These are phyloP conservation scores for Spea multiplicata DNA, from an alignment of 2,113 vertebrate species.

Conservation along the genomic window DNA sequence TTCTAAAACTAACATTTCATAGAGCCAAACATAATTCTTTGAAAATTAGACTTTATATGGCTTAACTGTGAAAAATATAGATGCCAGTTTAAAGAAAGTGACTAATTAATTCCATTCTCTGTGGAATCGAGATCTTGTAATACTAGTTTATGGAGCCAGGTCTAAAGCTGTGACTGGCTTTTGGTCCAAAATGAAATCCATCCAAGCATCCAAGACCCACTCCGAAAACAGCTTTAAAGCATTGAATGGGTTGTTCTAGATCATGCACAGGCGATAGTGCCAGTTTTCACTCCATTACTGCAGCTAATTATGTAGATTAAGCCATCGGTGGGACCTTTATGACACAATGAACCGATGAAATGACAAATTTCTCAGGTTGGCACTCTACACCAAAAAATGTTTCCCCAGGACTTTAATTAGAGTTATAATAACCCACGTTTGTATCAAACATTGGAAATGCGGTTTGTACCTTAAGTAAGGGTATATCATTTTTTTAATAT, in stretches of 20 bases:
- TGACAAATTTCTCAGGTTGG: background rate
- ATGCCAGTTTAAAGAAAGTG: constrained; percentile 16
- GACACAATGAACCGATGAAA: no score
- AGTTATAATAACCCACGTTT: no score
- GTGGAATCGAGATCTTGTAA: constrained; percentile 3
- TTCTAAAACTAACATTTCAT: background rate
- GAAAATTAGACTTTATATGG: background rate
- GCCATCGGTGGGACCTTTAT: background rate
- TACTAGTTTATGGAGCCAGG: constrained; percentile 21
- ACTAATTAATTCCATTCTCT: constrained; percentile 35
- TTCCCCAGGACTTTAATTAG: no score
- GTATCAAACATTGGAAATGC: no score
- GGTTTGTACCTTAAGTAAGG: no score
- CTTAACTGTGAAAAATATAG: background rate
- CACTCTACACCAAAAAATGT: background rate
- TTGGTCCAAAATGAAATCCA: constrained; percentile 17
- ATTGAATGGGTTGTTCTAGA: constrained; percentile 1
- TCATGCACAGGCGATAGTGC: constrained; percentile 22
- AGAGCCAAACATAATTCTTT: constrained; percentile 10
- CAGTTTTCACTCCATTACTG: constrained; percentile 14
- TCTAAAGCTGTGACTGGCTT: constrained; percentile 33
- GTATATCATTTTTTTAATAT: no score
- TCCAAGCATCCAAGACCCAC: constrained; percentile 24
- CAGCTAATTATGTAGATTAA: constrained; percentile 21
- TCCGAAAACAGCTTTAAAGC: constrained; percentile 10